Percentiles rank a stretch among this genome's conserved stretches.
These are phyloP conservation scores for Stenotaenia linearis DNA, from an alignment of 2,888 invertebrate species.

Conservation along the genomic window DNA sequence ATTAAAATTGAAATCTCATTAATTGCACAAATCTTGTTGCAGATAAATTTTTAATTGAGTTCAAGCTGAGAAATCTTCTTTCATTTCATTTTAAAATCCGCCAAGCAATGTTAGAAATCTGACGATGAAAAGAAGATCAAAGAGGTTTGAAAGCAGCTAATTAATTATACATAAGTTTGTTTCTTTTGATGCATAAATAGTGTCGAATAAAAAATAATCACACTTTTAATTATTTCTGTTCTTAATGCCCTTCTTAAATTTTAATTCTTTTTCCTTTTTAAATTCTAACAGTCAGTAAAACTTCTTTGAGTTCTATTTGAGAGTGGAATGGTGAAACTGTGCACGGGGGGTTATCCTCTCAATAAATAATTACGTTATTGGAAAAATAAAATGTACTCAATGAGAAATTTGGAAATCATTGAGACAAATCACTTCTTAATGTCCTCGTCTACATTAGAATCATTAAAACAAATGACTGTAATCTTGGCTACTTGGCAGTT, in stretches of 20 bases:
- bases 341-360: neutral
- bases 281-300: neutral
- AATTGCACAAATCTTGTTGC: neutral
- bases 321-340: too few species aligned
- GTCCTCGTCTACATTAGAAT: slow-evolving; percentile 24
- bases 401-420: slow-evolving; percentile 12
- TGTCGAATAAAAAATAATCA: neutral
- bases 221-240: neutral
- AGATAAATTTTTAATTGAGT: slow-evolving; percentile 5
- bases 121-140: neutral
- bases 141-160: neutral
- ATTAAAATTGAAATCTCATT: neutral
- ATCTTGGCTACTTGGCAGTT: slow-evolving; percentile 26
- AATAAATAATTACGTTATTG: neutral
- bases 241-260: neutral
- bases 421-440: slow-evolving; percentile 26
- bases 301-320: too few species aligned
- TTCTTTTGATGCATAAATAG: neutral
- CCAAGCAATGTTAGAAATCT: neutral
- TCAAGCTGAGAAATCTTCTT: neutral
- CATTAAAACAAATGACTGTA: slow-evolving; percentile 24
- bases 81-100: neutral
- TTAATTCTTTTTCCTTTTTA: neutral
- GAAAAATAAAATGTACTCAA: neutral
- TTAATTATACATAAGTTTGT: neutral